Base-by-base conservation (phyloP, 2,113 vertebrate genomes). In the Ailurus styani region DNA sequence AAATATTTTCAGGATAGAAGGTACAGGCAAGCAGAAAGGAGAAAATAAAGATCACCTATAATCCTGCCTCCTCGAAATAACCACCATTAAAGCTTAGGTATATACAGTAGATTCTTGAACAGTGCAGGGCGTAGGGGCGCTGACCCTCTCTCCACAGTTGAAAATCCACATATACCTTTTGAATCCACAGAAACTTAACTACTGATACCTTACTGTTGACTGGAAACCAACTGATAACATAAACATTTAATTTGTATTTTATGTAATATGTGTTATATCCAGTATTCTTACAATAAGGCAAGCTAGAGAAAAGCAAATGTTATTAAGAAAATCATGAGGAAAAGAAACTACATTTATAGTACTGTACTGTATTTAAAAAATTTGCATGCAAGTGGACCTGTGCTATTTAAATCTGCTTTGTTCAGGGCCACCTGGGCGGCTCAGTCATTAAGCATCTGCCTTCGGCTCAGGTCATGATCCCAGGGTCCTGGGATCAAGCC, bases 21-120 rank as follows among this genome's bases (percentile, higher is more conserved):
- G 31, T 93, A 88, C 2, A 91, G 57, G 37, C 62, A 45, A 96
- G 31, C 62, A 79, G 27, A 87, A 96, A 91, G 13, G 5, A 96
- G 55, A 84, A 70, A 95, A 87, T 79, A 73, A 82, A 91, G 60
- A 90, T 95, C 81, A 82, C 78, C 8, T 95, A 13, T 70, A 87
- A 87, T 87, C 73, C 42, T 96, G 15, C 40, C 37, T 91, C 79
- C 62, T 90, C 21, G 64, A 88, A 40, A 86, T 93, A 96, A 91
- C 42, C 2, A 83, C 15, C 37, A 14, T 91, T 40, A 70, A 86
- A 94, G 20, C 45, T 90, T 84, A 73, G 29, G 5, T 57, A 21
- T 60, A 79, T 77, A 29, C 27, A 77, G 42, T 77, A 31, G 73
- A 31, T 77, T 77, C 45, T 77, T 47, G 42, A 77, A 47, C 73